A percentile compares a stretch with the other conserved stretches of the same genome.
Evolutionary conservation across 2,113 vertebrate genomes (phyloP).

Genomic region (Tragelaphus strepsiceros): DNA sequence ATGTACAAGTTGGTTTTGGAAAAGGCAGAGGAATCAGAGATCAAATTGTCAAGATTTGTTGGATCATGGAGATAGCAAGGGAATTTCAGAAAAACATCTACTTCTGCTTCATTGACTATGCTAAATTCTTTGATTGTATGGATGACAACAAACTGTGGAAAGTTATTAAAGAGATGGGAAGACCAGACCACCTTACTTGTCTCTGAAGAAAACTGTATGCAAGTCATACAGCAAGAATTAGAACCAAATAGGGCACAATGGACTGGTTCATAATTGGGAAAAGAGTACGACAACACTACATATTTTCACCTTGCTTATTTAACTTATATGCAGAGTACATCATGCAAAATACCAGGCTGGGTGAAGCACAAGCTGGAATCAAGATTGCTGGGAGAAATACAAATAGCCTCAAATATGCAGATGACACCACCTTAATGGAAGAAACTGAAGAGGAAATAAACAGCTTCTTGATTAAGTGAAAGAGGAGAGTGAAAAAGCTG

Average conservation of each 20-base stretch:
- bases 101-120: neutral
- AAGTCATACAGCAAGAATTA: neutral
- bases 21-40: neutral
- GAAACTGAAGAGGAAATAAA: neutral
- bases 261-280: neutral
- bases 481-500: neutral
- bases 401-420: neutral
- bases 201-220: neutral
- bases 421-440: neutral
- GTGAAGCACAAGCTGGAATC: neutral
- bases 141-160: neutral
- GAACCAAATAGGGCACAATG: neutral
- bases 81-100: neutral
- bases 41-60: neutral
- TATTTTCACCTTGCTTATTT: neutral
- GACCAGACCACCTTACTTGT: neutral
- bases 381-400: neutral
- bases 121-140: neutral
- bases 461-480: neutral
- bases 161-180: neutral
- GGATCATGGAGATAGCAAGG: neutral
- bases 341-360: neutral
- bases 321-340: neutral
- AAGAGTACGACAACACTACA: neutral
- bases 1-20: neutral